These are phyloP conservation scores for Paracentrotus lividus DNA, from an alignment of 53 echinoderm and acorn worm genomes.

Conservation along the genomic window DNA sequence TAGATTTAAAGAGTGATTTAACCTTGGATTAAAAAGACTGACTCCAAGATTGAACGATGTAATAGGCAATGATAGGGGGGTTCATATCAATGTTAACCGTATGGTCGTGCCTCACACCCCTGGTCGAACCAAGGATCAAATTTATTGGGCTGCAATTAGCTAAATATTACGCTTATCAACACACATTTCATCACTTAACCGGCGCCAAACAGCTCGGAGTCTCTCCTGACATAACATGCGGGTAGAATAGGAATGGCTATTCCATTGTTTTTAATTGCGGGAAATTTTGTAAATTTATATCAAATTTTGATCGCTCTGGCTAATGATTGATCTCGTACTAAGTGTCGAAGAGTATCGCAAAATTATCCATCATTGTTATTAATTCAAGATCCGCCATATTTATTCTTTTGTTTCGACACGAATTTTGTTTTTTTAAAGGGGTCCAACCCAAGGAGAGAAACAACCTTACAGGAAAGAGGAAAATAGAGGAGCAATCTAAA, in stretches of 20 bases:
- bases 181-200: background rate
- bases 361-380: conserved; percentile 22
- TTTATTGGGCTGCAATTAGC: conserved; percentile 15
- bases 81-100: background rate
- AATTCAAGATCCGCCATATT: background rate
- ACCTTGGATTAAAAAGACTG: too few species aligned
- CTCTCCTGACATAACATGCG: background rate
- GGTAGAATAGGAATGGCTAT: conserved; percentile 13
- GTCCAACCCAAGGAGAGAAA: too few species aligned
- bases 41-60: too few species aligned
- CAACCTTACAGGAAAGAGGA: too few species aligned
- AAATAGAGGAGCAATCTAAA: too few species aligned
- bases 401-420: background rate
- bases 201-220: background rate
- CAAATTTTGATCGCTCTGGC: background rate
- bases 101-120: too few species aligned
- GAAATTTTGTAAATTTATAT: conserved; percentile 43
- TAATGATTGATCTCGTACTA: conserved; percentile 19
- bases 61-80: too few species aligned
- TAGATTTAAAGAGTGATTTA: conserved; percentile 21
- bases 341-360: background rate
- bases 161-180: background rate
- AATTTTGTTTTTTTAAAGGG: too few species aligned
- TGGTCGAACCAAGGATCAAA: too few species aligned
- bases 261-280: conserved; percentile 30